These are phyloP conservation scores for Litocranius walleri DNA, from an alignment of 2,113 vertebrate species.

Conservation along the genomic window DNA sequence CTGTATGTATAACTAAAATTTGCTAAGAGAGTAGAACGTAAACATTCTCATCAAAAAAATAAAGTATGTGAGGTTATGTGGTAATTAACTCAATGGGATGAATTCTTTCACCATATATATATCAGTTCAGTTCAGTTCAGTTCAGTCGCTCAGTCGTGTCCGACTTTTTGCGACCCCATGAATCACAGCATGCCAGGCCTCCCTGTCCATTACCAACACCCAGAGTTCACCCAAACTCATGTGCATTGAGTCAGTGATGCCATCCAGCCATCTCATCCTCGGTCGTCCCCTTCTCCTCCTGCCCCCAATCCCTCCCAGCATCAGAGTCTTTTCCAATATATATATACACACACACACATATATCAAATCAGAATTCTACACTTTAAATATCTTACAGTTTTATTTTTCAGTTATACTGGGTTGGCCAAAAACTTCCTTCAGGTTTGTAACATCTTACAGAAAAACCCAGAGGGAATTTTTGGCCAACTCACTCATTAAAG, in stretches of 20 bases:
- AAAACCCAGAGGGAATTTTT: neutral
- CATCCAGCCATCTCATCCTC: too few relatives aligned
- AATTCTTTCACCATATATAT: neutral
- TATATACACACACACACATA: rapidly evolving
- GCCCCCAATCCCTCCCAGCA: too few relatives aligned
- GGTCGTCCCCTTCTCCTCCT: too few relatives aligned
- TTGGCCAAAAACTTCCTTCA: neutral
- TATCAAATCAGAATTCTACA: neutral
- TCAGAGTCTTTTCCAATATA: neutral
- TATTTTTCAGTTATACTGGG: neutral
- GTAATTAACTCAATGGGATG: neutral
- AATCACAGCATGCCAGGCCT: too few relatives aligned
- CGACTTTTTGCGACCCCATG: too few relatives aligned
- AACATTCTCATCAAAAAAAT: neutral
- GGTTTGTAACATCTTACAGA: neutral
- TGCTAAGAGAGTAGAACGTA: neutral
- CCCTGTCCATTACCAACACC: too few relatives aligned
- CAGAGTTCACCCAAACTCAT: too few relatives aligned
- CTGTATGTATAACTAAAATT: neutral
- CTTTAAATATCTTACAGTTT: neutral
- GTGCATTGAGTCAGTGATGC: too few relatives aligned
- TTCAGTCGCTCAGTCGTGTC: too few relatives aligned
- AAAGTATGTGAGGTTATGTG: neutral
- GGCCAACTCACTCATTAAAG: neutral
- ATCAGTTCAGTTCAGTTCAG: too few relatives aligned